Evolutionary conservation across 2,113 vertebrate species (phyloP).

Genomic region (Megaptera novaeangliae): DNA sequence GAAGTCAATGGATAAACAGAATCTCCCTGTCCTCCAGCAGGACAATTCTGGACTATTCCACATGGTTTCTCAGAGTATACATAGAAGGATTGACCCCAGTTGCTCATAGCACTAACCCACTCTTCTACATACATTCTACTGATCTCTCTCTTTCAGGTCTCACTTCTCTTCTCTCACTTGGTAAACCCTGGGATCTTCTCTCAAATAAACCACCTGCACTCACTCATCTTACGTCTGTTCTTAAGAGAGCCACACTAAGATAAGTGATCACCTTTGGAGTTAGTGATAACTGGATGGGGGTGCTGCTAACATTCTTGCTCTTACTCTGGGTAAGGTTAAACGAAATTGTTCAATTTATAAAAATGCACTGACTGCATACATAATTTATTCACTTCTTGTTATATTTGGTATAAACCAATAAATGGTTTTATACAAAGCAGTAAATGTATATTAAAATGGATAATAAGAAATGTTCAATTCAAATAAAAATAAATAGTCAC

Average conservation of each 20-base stretch:
- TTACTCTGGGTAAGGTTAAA: not conserved
- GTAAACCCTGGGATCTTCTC: not conserved
- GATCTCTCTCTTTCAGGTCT: not conserved
- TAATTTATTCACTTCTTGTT: not conserved
- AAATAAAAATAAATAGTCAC: slow-evolving; percentile 36
- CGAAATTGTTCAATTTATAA: not conserved
- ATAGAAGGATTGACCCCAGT: not conserved
- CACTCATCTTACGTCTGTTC: not conserved
- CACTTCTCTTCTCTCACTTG: not conserved
- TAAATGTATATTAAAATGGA: slow-evolving; percentile 48
- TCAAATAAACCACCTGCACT: not conserved
- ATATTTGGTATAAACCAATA: not conserved
- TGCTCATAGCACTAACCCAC: not conserved
- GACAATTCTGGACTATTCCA: not conserved
- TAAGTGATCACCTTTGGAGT: not conserved
- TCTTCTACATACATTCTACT: not conserved
- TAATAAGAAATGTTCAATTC: slow-evolving; percentile 52
- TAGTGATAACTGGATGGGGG: not conserved
- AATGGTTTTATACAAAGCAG: not conserved
- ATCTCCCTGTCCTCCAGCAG: not conserved
- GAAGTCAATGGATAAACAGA: not conserved
- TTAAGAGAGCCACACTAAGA: not conserved
- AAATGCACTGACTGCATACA: not conserved
- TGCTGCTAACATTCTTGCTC: not conserved
- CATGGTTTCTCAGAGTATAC: not conserved